phyloP scores from a whole-genome alignment of 2,113 vertebrate genomes.

The Anseranas semipalmata region DNA sequence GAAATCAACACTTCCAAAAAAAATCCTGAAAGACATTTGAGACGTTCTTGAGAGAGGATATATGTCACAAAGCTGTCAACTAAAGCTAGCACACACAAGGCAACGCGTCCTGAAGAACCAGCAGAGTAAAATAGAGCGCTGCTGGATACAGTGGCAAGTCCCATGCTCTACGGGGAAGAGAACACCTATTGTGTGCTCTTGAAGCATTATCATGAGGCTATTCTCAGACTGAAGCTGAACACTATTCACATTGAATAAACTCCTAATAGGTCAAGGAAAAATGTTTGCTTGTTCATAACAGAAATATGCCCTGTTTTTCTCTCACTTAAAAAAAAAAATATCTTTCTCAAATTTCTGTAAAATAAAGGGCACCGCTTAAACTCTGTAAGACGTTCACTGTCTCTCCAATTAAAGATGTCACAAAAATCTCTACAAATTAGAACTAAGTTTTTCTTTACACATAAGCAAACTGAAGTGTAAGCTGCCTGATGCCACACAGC shows the following conservation, averaged over 20 bases:
- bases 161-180: neutral
- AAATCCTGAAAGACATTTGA: neutral
- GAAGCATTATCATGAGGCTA: neutral
- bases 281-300: neutral
- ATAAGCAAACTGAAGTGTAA: neutral
- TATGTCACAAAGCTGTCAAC: neutral
- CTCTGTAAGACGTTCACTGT: neutral
- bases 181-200: neutral
- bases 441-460: neutral
- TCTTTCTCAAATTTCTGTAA: neutral
- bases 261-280: neutral
- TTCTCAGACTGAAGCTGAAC: neutral
- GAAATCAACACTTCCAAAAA: neutral
- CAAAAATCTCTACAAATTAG: neutral
- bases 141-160: neutral
- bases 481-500: neutral
- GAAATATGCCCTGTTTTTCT: neutral
- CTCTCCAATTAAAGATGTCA: neutral
- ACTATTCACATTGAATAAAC: neutral
- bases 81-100: neutral
- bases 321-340: neutral
- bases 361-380: neutral
- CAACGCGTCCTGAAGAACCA: neutral
- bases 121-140: neutral
- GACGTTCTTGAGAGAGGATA: neutral